These are phyloP conservation scores for Butastur rufipennis DNA, from an alignment of 2,113 vertebrate genomes.

Conservation along the genomic window DNA sequence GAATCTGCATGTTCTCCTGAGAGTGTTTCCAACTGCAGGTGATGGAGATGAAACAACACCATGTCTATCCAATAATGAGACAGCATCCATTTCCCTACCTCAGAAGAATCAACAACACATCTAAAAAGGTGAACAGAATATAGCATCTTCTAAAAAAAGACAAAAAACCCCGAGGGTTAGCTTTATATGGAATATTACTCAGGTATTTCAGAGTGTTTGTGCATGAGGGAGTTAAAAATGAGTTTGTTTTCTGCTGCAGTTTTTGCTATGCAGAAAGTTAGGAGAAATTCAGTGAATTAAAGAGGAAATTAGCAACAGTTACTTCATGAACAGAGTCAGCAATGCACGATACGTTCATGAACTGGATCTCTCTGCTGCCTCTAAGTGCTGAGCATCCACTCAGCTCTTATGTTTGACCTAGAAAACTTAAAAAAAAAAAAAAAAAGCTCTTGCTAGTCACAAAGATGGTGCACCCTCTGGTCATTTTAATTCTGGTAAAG, in stretches of 20 bases:
- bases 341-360: accelerated
- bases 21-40: not conserved
- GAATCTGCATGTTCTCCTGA: not conserved
- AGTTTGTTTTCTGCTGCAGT: not conserved
- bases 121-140: not conserved
- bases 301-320: not conserved
- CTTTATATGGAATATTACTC: not conserved
- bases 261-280: not conserved
- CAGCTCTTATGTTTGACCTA: not conserved
- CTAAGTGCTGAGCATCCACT: not conserved
- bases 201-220: not conserved
- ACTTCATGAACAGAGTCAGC: not conserved
- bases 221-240: not conserved
- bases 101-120: not conserved
- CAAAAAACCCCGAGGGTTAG: not conserved
- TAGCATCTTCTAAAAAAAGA: not conserved
- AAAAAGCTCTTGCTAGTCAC: not conserved
- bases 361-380: not conserved
- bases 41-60: not conserved
- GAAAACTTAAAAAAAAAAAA: not conserved
- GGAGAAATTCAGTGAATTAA: not conserved
- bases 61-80: not conserved
- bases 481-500: not conserved
- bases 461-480: not conserved
- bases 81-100: not conserved